These are phyloP conservation scores for Anagyrus pseudococci DNA, from an alignment of 2,888 invertebrate species.

Conservation along the genomic window DNA sequence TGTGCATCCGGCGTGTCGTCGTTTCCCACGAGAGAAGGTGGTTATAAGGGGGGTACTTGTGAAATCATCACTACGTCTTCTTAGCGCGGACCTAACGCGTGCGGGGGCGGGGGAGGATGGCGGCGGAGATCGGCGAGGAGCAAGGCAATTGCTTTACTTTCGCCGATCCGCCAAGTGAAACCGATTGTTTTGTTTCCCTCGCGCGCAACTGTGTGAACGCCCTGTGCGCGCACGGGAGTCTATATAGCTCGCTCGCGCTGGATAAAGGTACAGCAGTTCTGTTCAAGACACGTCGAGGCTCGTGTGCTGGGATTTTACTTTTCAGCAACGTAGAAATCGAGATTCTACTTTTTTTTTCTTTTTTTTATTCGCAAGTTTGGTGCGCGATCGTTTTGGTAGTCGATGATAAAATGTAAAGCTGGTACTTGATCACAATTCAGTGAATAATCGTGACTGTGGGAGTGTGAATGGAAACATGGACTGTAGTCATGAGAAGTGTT, in stretches of 20 bases:
- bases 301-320: neutral
- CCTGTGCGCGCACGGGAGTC: conserved; percentile 39
- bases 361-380: too few species aligned
- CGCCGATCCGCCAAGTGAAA: conserved; percentile 56
- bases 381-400: too few species aligned
- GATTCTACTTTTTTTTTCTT: neutral
- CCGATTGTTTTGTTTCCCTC: conserved; percentile 54
- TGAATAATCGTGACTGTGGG: too few species aligned
- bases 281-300: conserved; percentile 38
- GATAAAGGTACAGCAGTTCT: conserved; percentile 50
- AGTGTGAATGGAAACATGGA: too few species aligned
- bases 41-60: too few species aligned
- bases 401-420: too few species aligned
- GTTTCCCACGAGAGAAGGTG: conserved; percentile 21
- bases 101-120: too few species aligned
- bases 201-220: conserved; percentile 49
- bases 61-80: too few species aligned
- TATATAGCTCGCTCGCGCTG: conserved; percentile 51
- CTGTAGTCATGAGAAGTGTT: too few species aligned
- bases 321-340: neutral
- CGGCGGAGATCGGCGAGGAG: too few species aligned
- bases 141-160: conserved; percentile 49
- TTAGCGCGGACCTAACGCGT: too few species aligned
- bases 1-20: conserved; percentile 59
- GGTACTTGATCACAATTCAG: too few species aligned